Evolutionary conservation across 2,888 invertebrate species (phyloP), one percentile per base, ranked within the genome.

Genomic region (Melieria crassipennis): DNA sequence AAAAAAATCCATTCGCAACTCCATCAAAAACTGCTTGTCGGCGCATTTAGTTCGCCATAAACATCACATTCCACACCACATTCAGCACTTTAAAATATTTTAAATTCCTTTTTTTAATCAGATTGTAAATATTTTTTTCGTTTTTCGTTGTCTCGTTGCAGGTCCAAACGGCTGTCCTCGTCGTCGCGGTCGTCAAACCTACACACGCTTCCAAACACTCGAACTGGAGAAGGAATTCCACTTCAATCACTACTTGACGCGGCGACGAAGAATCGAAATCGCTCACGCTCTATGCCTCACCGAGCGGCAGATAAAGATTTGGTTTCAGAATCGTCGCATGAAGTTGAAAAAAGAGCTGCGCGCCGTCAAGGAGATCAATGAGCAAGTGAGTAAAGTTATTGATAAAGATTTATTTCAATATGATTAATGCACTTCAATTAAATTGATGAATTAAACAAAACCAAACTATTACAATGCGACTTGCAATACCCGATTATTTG

Each of bases 191-290:
- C 91, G 98, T 80, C 98, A 98, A 89, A 98, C 98, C 16, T 98
- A 98, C 91, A 98, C 98, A 78, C 93, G 98, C 84, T 97, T 98
- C 91, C 98, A 99, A 88, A 98, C 98, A 43, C 89, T 98, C 88
- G 98, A 98, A 87, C 91, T 98, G 88, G 98, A 98, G 88, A 98
- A 98, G 88, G 98, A 98, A 90, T 98, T 98, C 89, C 96, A 98
- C 87, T 97, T 97, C 89, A 98, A 98, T 89, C 97, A 97, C 86
- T 98, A 98, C 88, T 90, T 98, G 87, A 98, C 98, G 81, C 91
- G 98, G 86, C 91, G 98, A 87, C 92, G 98, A 87, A 91, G 98
- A 89, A 97, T 98, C 89, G 98, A 98, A 88, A 98, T 98, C 81
- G 97, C 98, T 61, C 97, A 98, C 88, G 96, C 96, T 70, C 92